phyloP scores from a whole-genome alignment of 92 coral and sea anemone genomes.

The Anthopleura xanthogrammica region DNA sequence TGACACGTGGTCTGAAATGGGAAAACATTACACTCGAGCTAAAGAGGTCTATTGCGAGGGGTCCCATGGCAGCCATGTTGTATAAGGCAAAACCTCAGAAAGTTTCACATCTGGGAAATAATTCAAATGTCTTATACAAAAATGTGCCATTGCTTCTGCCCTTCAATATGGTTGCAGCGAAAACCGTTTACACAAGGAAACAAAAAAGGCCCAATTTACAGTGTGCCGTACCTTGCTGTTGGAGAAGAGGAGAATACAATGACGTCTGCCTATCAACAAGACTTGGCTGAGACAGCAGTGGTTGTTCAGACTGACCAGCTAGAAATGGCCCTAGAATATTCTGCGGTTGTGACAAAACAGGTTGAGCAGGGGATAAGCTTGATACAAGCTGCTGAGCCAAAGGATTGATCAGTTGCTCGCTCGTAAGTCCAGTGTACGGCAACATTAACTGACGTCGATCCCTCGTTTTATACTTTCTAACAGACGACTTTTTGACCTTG shows the following conservation, averaged over 20 bases:
- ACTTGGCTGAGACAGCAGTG: slow-evolving; percentile 3
- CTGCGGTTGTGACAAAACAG: slow-evolving; percentile 29
- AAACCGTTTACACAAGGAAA: too few relatives aligned
- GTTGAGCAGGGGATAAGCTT: slow-evolving; percentile 14
- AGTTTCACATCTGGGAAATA: too few relatives aligned
- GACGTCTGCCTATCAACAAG: slow-evolving; percentile 6
- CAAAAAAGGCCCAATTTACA: neutral
- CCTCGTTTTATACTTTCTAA: neutral
- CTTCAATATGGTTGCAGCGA: too few relatives aligned
- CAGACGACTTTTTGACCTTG: too few relatives aligned
- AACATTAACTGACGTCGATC: slow-evolving; percentile 21
- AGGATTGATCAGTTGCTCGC: slow-evolving; percentile 16
- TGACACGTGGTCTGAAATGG: too few relatives aligned
- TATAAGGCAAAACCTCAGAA: too few relatives aligned
- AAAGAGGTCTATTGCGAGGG: too few relatives aligned
- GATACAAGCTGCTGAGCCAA: slow-evolving; percentile 26
- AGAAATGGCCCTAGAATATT: slow-evolving; percentile 27
- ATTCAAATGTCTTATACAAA: too few relatives aligned
- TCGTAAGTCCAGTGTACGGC: slow-evolving; percentile 1
- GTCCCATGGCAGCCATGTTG: too few relatives aligned
- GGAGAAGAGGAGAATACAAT: neutral
- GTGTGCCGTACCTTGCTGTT: slow-evolving; percentile 12
- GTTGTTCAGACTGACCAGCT: slow-evolving; percentile 27
- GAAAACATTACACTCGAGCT: too few relatives aligned
- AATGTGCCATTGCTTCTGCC: too few relatives aligned